A percentile compares a stretch with the other conserved stretches of the same genome.
These are phyloP conservation scores for Tachysurus vachellii DNA, from an alignment of 2,113 vertebrate genomes.

Conservation along the genomic window DNA sequence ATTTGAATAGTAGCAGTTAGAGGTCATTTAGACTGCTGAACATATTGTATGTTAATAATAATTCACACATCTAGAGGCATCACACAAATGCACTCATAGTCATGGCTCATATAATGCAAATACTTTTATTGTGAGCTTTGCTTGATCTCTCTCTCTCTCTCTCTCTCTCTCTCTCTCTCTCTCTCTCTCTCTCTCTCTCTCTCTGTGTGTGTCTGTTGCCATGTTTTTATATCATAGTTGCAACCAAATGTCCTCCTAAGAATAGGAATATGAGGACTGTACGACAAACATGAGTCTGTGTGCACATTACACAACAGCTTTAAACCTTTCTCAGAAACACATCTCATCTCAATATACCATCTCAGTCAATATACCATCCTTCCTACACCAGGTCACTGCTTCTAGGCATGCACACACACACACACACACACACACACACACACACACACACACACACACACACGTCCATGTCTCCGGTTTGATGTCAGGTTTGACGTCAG, in stretches of 20 bases:
- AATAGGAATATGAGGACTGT: not conserved
- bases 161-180: no score
- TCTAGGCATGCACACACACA: not conserved
- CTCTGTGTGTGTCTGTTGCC: not conserved
- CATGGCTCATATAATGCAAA: constrained; percentile 10
- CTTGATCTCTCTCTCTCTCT: no score
- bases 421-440: constrained; percentile 24
- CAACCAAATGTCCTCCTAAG: no score
- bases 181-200: not conserved
- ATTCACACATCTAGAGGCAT: not conserved
- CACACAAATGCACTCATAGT: constrained; percentile 21
- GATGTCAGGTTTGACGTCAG: constrained; percentile 30
- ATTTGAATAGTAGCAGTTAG: not conserved
- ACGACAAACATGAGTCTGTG: not conserved
- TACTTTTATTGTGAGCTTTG: not conserved
- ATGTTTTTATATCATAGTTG: not conserved
- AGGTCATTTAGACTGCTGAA: not conserved
- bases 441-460: constrained; percentile 5
- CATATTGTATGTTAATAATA: not conserved
- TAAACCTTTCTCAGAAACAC: not conserved
- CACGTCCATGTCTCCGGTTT: not conserved
- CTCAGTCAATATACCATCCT: constrained; percentile 1
- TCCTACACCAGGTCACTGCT: constrained; percentile 33
- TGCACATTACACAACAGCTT: constrained; percentile 12
- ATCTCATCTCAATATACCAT: constrained; percentile 7